Conservation (phyloP, 2,797 vertebrate genomes). For the Syndactyla subalaris region DNA sequence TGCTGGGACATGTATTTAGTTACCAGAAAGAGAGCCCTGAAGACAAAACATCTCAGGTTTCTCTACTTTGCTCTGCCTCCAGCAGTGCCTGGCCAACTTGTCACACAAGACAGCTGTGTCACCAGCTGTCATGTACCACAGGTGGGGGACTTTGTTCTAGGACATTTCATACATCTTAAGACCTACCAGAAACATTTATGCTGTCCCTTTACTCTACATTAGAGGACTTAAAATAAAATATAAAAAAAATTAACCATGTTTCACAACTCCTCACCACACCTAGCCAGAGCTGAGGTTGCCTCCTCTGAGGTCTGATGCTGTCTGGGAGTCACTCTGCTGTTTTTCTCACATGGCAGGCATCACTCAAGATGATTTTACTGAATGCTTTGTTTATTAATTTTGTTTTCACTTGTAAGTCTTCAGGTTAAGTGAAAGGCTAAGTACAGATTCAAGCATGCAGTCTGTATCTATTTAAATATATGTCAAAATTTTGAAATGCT, state of each 20-base stretch:
- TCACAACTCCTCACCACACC: not conserved
- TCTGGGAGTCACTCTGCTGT: not conserved
- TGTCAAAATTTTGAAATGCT: constrained; percentile 45
- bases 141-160: not conserved
- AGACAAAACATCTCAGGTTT: not conserved
- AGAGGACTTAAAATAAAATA: not conserved
- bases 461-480: constrained; percentile 12
- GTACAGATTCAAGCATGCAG: not conserved
- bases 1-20: not conserved
- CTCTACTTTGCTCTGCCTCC: not conserved
- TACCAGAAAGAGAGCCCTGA: not conserved
- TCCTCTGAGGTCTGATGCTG: not conserved
- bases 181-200: not conserved
- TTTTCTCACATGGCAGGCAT: not conserved
- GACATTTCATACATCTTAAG: not conserved
- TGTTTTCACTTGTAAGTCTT: not conserved
- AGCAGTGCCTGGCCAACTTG: not conserved
- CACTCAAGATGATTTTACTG: not conserved
- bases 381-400: constrained; percentile 13
- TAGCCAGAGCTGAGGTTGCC: not conserved
- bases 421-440: constrained; percentile 54
- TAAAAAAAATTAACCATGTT: not conserved
- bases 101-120: not conserved
- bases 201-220: not conserved
- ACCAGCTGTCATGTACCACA: not conserved